Conservation (phyloP, 2,888 invertebrate genomes). For the Galerucella calmariensis region DNA sequence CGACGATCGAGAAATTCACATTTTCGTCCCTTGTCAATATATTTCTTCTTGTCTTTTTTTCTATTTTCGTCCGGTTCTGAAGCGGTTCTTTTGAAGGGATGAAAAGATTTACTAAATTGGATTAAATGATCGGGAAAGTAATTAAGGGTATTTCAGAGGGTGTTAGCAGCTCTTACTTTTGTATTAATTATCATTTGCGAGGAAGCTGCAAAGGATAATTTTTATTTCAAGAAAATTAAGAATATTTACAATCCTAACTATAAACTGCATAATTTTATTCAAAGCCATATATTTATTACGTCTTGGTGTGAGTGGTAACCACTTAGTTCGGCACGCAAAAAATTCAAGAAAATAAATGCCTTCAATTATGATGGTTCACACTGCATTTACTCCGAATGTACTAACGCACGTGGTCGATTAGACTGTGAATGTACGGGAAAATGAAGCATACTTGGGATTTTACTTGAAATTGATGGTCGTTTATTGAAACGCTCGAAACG, state of each 20-base stretch:
- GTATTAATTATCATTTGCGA: not conserved
- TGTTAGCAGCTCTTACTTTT: constrained; percentile 6
- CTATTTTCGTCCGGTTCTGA: not conserved
- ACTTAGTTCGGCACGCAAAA: constrained; percentile 23
- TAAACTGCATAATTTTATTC: not conserved
- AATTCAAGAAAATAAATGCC: constrained; percentile 30
- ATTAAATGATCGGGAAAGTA: constrained; percentile 24
- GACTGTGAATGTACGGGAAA: constrained; percentile 29
- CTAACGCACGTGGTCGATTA: constrained; percentile 16
- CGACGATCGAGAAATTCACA: constrained; percentile 31
- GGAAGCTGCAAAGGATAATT: not conserved
- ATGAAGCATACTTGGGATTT: constrained; percentile 40
- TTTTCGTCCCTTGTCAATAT: constrained; percentile 51
- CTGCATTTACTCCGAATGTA: constrained; percentile 32
- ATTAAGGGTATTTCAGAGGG: constrained; percentile 16
- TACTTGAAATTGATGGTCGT: constrained; percentile 37
- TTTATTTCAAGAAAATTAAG: not conserved
- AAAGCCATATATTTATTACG: not conserved
- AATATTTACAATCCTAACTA: too few relatives aligned
- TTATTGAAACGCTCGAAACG: constrained; percentile 38
- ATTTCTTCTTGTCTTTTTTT: not conserved
- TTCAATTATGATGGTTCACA: constrained; percentile 35
- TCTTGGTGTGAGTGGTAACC: constrained; percentile 4
- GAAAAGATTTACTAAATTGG: constrained; percentile 28
- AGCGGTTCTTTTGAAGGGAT: constrained; percentile 19